Evolutionary conservation across 2,888 invertebrate species (phyloP).

Genomic region (Cantharis lateralis): DNA sequence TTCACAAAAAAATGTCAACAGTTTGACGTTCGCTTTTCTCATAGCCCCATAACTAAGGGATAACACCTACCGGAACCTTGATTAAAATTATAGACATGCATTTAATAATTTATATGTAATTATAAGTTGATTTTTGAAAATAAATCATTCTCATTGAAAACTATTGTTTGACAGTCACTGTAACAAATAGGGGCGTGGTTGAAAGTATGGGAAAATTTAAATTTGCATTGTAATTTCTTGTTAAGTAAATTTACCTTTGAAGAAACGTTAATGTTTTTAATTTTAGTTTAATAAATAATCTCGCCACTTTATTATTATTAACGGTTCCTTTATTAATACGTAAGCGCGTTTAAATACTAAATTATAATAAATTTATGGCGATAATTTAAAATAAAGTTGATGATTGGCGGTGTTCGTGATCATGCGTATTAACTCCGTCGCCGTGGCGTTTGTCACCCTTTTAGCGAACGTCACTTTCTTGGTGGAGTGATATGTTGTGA

Average conservation of each 20-base stretch:
- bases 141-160: background rate
- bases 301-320: background rate
- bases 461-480: constrained; percentile 31
- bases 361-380: background rate
- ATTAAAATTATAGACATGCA: background rate
- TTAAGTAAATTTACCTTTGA: background rate
- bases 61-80: background rate
- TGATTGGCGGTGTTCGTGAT: background rate
- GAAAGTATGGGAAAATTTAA: background rate
- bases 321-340: background rate
- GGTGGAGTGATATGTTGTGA: constrained; percentile 43
- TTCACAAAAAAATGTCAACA: constrained; percentile 1
- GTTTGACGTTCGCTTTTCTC: background rate
- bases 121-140: background rate
- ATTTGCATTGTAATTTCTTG: background rate
- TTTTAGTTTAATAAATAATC: background rate
- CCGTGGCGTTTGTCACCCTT: constrained; percentile 36
- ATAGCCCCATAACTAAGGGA: background rate
- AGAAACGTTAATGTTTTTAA: background rate
- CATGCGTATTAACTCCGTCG: constrained; percentile 27
- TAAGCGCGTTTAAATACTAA: background rate
- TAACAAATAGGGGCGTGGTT: background rate
- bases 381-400: background rate
- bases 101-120: background rate
- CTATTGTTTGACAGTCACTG: background rate